Evolutionary conservation across 2,113 vertebrate genomes (phyloP), one percentile per base, ranked within the genome.

Genomic region (Lagopus muta): DNA sequence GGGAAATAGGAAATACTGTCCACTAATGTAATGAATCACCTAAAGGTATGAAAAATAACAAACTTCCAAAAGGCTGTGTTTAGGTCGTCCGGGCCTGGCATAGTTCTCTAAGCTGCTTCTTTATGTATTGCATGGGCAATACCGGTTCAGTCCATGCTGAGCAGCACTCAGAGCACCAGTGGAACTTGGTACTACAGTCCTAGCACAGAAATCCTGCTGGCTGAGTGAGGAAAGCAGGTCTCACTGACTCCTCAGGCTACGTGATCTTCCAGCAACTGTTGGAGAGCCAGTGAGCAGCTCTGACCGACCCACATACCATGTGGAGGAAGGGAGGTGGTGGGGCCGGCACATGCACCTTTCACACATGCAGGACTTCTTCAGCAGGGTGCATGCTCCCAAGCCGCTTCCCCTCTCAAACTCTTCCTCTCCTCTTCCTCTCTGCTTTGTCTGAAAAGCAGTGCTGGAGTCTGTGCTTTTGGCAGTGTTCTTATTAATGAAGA

Each of bases 171-270:
- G 4, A 38, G 28, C 6, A 28, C 14, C 8, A 13, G 36, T 0
- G 1, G 27, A 55, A 54, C 15, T 25, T 30, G 34, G 21, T 0
- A 0, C 57, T 61, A 43, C 0, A 0, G 61, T 58, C 36, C 43
- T 0, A 1, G 69, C 36, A 64, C 0, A 1, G 64, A 65, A 86
- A 77, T 1, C 1, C 64, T 83, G 62, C 55, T 60, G 47, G 71
- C 8, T 30, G 17, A 47, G 52, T 15, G 82, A 90, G 36, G 20
- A 91, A 83, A 81, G 22, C 34, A 65, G 0, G 2, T 48, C 92
- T 80, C 61, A 69, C 73, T 48, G 71, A 30, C 34, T 81, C 10
- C 50, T 90, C 52, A 79, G 89, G 25, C 54, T 70, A 57, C 27
- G 30, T 72, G 69, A 57, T 80, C 76, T 90, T 87, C 77, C 61